Conservation (phyloP, 1,140 invertebrate genomes). For the Anadara kagoshimensis region DNA sequence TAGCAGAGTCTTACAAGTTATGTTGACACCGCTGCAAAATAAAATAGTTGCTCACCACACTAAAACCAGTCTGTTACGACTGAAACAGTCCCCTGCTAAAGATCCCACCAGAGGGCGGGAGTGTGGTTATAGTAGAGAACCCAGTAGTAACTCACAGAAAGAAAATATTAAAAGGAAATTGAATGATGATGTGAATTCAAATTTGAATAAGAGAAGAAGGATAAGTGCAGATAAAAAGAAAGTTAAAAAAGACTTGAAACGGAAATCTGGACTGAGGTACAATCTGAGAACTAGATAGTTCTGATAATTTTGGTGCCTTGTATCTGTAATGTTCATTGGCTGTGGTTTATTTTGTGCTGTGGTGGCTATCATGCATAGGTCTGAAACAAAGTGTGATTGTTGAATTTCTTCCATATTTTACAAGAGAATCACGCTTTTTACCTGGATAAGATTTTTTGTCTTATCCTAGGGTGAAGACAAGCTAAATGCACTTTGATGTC, state of each 20-base stretch:
- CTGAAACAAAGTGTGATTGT: background rate
- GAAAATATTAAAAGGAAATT: conserved; percentile 34
- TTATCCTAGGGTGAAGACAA: too few species aligned
- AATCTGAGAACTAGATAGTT: conserved; percentile 36
- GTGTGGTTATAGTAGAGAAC: conserved; percentile 1
- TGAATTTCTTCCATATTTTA: background rate
- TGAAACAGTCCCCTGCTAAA: conserved; percentile 52
- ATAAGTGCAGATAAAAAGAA: conserved; percentile 15
- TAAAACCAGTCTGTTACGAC: conserved; percentile 56
- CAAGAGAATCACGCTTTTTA: background rate
- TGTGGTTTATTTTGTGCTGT: background rate
- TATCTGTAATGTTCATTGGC: too few species aligned
- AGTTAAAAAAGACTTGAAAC: background rate
- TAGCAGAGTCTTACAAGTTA: conserved; percentile 53
- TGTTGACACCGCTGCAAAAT: conserved; percentile 55
- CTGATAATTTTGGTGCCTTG: too few species aligned
- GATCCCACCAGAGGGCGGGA: conserved; percentile 36
- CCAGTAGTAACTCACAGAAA: conserved; percentile 9
- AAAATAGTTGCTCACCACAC: conserved; percentile 54
- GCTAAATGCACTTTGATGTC: too few species aligned
- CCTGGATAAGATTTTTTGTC: too few species aligned
- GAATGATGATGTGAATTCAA: conserved; percentile 24
- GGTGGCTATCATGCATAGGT: background rate
- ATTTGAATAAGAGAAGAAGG: conserved; percentile 32
- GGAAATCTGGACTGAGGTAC: conserved; percentile 37